Evolutionary conservation across 2,113 vertebrate species (phyloP).

Genomic region (Dipodomys spectabilis): DNA sequence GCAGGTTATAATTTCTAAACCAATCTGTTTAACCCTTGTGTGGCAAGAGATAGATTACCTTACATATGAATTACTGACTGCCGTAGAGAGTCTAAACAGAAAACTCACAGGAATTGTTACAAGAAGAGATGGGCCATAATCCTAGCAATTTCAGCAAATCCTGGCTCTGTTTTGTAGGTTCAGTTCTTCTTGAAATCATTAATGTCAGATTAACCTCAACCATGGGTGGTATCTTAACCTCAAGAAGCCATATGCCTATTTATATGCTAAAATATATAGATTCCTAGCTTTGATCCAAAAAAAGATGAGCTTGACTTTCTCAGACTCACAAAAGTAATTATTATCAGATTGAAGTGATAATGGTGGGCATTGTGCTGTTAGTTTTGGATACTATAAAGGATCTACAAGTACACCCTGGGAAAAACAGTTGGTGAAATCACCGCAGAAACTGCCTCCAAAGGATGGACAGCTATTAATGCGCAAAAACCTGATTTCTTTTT

Average conservation of each 20-base stretch:
- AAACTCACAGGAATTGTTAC: neutral
- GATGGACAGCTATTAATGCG: no score
- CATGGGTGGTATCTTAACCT: no score
- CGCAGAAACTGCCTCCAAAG: neutral
- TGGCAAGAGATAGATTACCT: neutral
- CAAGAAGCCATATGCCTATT: neutral
- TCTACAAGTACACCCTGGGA: accelerated
- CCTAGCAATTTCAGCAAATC: neutral
- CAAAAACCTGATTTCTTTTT: no score
- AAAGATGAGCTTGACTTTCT: neutral
- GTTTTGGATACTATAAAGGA: neutral
- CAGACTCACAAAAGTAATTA: neutral
- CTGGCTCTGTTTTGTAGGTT: neutral
- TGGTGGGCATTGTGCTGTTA: neutral
- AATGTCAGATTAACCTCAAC: neutral
- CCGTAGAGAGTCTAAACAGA: neutral
- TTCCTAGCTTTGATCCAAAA: neutral
- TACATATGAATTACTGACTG: accelerated
- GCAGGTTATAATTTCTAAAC: no score
- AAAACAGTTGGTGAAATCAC: neutral
- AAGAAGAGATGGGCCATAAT: accelerated
- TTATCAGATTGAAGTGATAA: neutral
- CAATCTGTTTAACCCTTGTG: neutral
- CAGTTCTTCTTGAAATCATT: neutral
- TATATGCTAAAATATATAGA: neutral